Evolutionary conservation across 1,140 invertebrate genomes (phyloP).

Genomic region (Zaprionus ornatus): DNA sequence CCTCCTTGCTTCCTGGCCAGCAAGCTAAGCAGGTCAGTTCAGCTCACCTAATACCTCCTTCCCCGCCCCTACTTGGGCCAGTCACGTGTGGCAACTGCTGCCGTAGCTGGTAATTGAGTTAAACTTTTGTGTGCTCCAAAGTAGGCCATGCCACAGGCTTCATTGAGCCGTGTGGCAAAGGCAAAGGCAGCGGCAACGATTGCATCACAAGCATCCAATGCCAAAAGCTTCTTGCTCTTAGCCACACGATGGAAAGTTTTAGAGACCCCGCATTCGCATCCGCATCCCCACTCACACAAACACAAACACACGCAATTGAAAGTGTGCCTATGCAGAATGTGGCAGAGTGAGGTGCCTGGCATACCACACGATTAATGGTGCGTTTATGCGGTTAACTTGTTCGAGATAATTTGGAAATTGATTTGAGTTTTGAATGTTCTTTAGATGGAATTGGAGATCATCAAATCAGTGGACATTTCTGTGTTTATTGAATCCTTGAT

Average conservation of each 20-base stretch:
- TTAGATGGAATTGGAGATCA: too few relatives aligned
- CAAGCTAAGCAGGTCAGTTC: slow-evolving; percentile 59
- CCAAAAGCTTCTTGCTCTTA: slow-evolving; percentile 14
- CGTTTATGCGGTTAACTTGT: slow-evolving; percentile 39
- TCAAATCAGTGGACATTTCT: too few relatives aligned
- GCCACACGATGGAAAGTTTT: slow-evolving; percentile 63
- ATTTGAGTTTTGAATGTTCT: too few relatives aligned
- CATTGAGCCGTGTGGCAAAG: slow-evolving; percentile 30
- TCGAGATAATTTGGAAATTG: slow-evolving; percentile 1
- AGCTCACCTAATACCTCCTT: background rate
- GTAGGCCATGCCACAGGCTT: slow-evolving; percentile 69
- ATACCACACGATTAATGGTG: slow-evolving; percentile 25
- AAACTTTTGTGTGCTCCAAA: slow-evolving; percentile 68
- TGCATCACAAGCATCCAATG: slow-evolving; percentile 59
- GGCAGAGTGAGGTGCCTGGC: slow-evolving; percentile 53
- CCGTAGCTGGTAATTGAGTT: slow-evolving; percentile 68
- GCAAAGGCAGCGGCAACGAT: slow-evolving; percentile 30
- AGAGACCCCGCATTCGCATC: slow-evolving; percentile 30
- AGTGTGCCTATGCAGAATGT: slow-evolving; percentile 55
- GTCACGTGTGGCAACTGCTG: background rate
- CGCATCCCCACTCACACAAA: background rate
- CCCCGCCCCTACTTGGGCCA: background rate
- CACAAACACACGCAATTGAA: slow-evolving; percentile 42
- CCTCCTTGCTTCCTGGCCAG: slow-evolving; percentile 43
- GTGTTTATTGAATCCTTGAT: too few relatives aligned